These are phyloP conservation scores for Uropsilus gracilis DNA, from an alignment of 2,113 vertebrate genomes.

Conservation along the genomic window DNA sequence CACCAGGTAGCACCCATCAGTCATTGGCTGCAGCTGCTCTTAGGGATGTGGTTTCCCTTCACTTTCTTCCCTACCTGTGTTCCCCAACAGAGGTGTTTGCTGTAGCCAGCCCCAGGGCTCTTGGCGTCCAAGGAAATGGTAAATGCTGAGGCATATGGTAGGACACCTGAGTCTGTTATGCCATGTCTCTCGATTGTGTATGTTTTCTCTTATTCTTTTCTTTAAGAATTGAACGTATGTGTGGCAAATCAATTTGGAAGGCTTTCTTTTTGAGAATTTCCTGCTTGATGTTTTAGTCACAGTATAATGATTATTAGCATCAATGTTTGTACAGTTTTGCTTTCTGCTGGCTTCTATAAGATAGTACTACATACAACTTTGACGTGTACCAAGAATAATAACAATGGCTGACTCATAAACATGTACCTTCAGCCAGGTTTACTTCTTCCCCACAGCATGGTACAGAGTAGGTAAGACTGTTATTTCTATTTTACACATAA, in stretches of 20 bases:
- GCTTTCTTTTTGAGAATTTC: neutral
- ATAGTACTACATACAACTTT: neutral
- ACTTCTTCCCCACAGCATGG: neutral
- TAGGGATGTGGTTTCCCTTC: neutral
- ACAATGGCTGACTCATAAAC: neutral
- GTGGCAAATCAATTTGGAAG: neutral
- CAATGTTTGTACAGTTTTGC: neutral
- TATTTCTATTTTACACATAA: neutral
- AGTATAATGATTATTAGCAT: neutral
- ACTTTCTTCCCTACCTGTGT: neutral
- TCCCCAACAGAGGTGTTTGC: neutral
- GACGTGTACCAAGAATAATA: neutral
- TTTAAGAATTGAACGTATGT: neutral
- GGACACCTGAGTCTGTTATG: neutral
- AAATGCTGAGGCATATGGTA: neutral
- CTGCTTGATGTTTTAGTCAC: neutral
- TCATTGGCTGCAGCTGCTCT: neutral
- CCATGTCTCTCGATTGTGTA: neutral
- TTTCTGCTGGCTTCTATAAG: neutral
- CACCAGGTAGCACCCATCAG: neutral
- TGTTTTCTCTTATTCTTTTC: neutral
- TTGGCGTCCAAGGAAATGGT: too few species aligned
- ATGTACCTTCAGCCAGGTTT: neutral
- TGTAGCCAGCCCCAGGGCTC: too few species aligned
- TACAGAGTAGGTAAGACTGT: neutral